These are phyloP conservation scores for Gymnocypris eckloni DNA, from an alignment of 2,797 vertebrate genomes.

Conservation along the genomic window DNA sequence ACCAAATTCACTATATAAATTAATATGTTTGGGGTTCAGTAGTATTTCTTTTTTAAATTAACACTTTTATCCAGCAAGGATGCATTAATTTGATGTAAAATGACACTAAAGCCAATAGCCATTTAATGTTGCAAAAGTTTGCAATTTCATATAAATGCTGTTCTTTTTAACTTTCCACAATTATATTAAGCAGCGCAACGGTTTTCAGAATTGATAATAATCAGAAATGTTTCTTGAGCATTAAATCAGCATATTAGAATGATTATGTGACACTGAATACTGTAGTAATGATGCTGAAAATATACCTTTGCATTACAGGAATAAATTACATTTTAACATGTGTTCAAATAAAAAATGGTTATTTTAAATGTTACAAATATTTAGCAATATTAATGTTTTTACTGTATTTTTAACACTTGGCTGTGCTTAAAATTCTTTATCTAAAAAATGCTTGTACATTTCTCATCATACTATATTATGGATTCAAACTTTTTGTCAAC, in stretches of 20 bases:
- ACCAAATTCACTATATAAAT: no score
- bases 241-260: not conserved
- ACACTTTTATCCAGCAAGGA: not conserved
- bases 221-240: not conserved
- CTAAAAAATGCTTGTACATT: not conserved
- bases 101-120: not conserved
- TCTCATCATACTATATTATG: no score
- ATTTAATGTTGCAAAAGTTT: not conserved
- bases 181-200: no score
- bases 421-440: not conserved
- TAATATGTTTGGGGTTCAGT: not conserved
- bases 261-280: not conserved
- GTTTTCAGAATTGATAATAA: no score
- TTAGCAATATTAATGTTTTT: not conserved
- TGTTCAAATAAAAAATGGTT: not conserved
- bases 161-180: not conserved
- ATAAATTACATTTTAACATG: not conserved
- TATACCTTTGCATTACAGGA: not conserved
- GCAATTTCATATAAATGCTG: not conserved
- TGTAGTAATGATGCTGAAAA: not conserved
- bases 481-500: not conserved
- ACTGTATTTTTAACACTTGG: not conserved
- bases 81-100: not conserved
- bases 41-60: not conserved
- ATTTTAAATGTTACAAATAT: not conserved